Evolutionary conservation across 2,888 invertebrate genomes (phyloP), one percentile per base, ranked within the genome.

Genomic region (Tridacna crocea): DNA sequence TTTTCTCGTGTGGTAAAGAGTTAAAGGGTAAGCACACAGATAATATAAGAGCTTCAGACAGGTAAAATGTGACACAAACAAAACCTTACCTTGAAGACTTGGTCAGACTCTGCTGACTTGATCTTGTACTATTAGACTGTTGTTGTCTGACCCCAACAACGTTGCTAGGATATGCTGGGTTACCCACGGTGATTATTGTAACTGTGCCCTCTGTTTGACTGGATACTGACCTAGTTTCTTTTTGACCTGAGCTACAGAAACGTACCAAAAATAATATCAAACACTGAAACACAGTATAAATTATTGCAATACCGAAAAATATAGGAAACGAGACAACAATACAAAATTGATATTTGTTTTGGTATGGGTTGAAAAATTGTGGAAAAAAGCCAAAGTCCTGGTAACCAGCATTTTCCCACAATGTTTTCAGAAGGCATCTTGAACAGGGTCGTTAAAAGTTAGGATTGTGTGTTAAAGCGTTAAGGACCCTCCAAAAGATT

Each of bases 191-290:
- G 81, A 94, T 93, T 60, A 93, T 91, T 0, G 93, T 93, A 55
- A 93, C 92, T 0, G 92, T 91, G 17, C 93, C 93, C 80, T 93
- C 93, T 36, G 93, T 93, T 84, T 93, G 94, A 78, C 93, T 92
- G 0, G 92, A 93, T 36, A 92, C 91, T 2, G 92, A 92, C 65
- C 89, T 82, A 80, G 89, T 90, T 77, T 91, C 91, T 72, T 91
- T 92, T 74, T 80, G 85, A 55, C 85, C 85, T 47, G 72, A 83
- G 60, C 87, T 87, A 36, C 36, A 36, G 8, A 36, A 36, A 36
- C 36, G 8, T 36, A 8, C 8, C 36, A 36, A 8, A 36, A 36
- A 8, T 36, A 36, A 36, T 2, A 36, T 36, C 36, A 36, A 36
- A 36, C 36, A 36, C 36, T 4, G 36, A 36, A 36, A 36, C n/a